Conservation (phyloP, 2,113 vertebrate genomes). For the Ivindomyrus marchei region DNA sequence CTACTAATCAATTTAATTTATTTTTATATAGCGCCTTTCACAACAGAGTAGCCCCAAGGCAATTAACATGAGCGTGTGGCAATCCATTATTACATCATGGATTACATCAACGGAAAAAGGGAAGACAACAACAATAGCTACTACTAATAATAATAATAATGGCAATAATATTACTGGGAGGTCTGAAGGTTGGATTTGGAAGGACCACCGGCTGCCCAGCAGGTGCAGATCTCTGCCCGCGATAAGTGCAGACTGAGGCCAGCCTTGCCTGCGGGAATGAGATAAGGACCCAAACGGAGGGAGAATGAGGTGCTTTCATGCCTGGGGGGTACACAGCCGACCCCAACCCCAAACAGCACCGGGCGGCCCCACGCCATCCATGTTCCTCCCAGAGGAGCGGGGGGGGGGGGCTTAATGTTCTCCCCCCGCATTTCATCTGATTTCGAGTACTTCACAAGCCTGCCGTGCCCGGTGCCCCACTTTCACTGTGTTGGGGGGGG, state of each 20-base stretch:
- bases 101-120: neutral
- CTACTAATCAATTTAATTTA: neutral
- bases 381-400: constrained; percentile 39
- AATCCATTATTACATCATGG: neutral
- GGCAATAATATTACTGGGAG: neutral
- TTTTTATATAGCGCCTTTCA: neutral
- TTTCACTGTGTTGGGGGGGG: constrained; percentile 76
- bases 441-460: constrained; percentile 89
- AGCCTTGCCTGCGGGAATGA: constrained; percentile 51
- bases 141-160: neutral
- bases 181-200: neutral
- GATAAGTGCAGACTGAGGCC: constrained; percentile 39
- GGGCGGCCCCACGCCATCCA: constrained; percentile 6
- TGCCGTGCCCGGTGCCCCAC: constrained; percentile 95
- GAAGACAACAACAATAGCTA: neutral
- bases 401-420: constrained; percentile 63
- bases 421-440: constrained; percentile 76
- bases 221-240: constrained; percentile 59
- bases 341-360: constrained; percentile 24
- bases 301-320: constrained; percentile 38
- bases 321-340: constrained; percentile 31
- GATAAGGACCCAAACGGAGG: constrained; percentile 60
- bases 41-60: neutral
- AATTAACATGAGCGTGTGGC: neutral
- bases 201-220: constrained; percentile 49